Evolutionary conservation across 2,113 vertebrate species (phyloP), one percentile per base, ranked within the genome.

Genomic region (Telmatochromis bifrenatus): DNA sequence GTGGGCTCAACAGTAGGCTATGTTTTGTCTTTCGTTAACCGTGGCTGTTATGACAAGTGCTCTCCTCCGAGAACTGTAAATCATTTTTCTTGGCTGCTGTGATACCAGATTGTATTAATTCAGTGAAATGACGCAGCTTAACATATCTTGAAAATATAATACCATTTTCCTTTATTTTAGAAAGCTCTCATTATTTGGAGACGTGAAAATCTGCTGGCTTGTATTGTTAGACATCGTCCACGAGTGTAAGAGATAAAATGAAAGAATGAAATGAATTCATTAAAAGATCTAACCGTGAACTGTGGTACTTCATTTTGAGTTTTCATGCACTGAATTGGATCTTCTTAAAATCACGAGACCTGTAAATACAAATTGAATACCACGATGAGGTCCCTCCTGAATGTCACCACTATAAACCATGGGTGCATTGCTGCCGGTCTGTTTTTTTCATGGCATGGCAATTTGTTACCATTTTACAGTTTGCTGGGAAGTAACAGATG

Each of bases 41-140:
- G 53, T 54, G 65, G 62, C 73, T 88, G 45, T 70, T 88, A 70
- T 85, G 35, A 84, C 65, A 45, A 80, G 10, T 39, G 2, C 37
- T 28, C 42, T 79, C 17, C 73, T 33, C 19, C 9, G 33, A 85
- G 56, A 90, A 84, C 84, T 87, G 65, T 89, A 84, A 92, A 91
- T 91, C 7, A 9, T 73, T 83, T 90, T 87, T 73, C 73, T 89
- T 84, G 73, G 90, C 89, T 68, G 56, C 65, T 80, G 58, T 23
- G 45, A 62, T 73, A 82, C 79, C 83, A 83, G 21, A 79, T 88
- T 82, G 33, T 84, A 47, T 85, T 70, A 88, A 88, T 88, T 79
- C 79, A 81, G 14, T 7, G 14, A 87, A 87, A 87, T 81, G 89
- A 80, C 39, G 62, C 83, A 53, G 62, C 55, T 85, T 62, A 83